Conservation (phyloP, 2,888 invertebrate genomes). For the Gibbula magus region DNA sequence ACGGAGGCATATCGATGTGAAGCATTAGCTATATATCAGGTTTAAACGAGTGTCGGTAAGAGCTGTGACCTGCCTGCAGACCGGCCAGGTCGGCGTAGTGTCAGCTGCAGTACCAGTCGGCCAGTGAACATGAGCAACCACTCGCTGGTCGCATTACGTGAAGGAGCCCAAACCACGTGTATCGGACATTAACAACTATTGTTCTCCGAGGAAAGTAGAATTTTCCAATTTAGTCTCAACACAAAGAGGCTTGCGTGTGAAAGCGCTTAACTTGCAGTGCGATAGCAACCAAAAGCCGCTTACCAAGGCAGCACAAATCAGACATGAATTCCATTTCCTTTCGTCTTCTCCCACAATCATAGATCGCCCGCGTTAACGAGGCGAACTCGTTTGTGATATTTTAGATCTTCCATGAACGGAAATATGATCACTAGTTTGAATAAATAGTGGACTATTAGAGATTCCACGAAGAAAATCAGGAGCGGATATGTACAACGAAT, state of each 20-base stretch:
- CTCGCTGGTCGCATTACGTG: too few relatives aligned
- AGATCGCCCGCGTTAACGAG: not conserved
- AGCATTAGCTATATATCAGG: too few relatives aligned
- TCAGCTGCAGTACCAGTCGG: too few relatives aligned
- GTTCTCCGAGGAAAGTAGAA: not conserved
- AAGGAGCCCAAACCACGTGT: not conserved
- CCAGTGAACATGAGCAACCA: too few relatives aligned
- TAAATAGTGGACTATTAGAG: not conserved
- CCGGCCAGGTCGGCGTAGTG: too few relatives aligned
- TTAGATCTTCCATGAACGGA: not conserved
- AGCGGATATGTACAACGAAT: too few relatives aligned
- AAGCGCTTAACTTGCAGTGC: not conserved
- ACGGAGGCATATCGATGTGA: too few relatives aligned
- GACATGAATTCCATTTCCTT: conserved; percentile 7
- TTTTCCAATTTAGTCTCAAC: not conserved
- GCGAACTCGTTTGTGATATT: not conserved
- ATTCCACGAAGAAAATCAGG: not conserved
- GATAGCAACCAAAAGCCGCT: not conserved
- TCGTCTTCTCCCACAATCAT: not conserved
- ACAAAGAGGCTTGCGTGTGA: not conserved
- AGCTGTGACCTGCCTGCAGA: too few relatives aligned
- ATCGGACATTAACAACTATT: not conserved
- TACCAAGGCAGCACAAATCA: not conserved
- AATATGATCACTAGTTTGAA: not conserved
- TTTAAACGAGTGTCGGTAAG: too few relatives aligned